Percentiles rank a stretch among this genome's conserved stretches.
phyloP scores from a whole-genome alignment of 2,888 invertebrate species.

The Bombylius major region DNA sequence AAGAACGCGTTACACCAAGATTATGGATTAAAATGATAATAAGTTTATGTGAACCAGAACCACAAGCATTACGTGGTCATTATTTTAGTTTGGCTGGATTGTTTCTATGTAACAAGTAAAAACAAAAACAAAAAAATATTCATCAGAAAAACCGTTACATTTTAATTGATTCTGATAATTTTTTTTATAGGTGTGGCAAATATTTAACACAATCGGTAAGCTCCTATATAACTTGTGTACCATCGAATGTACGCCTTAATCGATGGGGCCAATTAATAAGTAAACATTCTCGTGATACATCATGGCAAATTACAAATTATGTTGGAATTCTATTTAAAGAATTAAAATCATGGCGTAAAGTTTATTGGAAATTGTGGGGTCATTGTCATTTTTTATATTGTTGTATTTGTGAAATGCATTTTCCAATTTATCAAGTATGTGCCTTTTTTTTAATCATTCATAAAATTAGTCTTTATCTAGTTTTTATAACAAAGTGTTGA shows the following conservation, averaged over 20 bases:
- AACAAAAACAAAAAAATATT: no score
- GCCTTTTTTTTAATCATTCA: conserved; percentile 6
- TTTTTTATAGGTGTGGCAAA: conserved; percentile 49
- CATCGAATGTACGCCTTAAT: conserved; percentile 59
- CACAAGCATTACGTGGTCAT: conserved; percentile 66
- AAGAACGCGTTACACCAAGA: conserved; percentile 77
- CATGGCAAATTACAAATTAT: conserved; percentile 73
- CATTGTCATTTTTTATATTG: conserved; percentile 80
- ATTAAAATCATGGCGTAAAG: conserved; percentile 76
- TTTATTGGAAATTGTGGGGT: conserved; percentile 91
- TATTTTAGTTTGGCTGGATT: conserved; percentile 66
- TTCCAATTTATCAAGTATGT: conserved; percentile 53
- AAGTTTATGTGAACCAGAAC: conserved; percentile 60
- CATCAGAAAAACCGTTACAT: no score
- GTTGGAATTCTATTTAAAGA: conserved; percentile 62
- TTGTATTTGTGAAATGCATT: conserved; percentile 61
- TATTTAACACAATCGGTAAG: conserved; percentile 57
- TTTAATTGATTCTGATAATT: not conserved
- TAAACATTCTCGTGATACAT: conserved; percentile 55
- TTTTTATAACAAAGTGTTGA: not conserved
- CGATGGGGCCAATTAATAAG: conserved; percentile 59
- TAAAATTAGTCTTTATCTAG: not conserved
- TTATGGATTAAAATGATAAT: conserved; percentile 73
- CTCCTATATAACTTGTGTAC: conserved; percentile 57
- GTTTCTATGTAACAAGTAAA: conserved; percentile 52